Percentiles rank a stretch among this genome's conserved stretches.
Evolutionary conservation across 2,113 vertebrate species (phyloP).

Genomic region (Camelus dromedarius): DNA sequence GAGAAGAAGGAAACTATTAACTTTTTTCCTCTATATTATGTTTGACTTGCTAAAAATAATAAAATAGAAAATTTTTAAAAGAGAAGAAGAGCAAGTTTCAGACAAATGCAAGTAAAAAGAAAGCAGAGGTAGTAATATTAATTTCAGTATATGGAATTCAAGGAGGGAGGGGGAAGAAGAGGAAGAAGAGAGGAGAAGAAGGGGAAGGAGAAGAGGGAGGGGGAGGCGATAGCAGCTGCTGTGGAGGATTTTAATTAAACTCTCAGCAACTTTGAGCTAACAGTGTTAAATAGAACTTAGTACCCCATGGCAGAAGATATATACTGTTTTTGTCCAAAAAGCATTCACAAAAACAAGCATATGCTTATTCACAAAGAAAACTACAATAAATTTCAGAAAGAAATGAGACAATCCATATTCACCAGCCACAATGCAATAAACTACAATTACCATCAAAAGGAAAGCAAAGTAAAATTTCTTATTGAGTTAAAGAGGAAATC

Average conservation of each 20-base stretch:
- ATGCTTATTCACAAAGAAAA: background rate
- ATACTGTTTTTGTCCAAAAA: background rate
- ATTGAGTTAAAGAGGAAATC: background rate
- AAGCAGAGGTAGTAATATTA: background rate
- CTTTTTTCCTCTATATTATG: background rate
- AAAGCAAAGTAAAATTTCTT: background rate
- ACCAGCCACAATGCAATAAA: background rate
- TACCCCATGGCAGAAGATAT: background rate
- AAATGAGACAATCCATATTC: background rate
- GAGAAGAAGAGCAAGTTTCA: background rate
- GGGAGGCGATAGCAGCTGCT: background rate
- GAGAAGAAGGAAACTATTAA: background rate
- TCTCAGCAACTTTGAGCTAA: background rate
- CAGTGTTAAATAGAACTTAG: conserved; percentile 11
- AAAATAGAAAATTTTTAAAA: background rate
- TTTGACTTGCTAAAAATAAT: background rate
- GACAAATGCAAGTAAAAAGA: background rate
- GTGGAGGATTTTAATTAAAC: conserved; percentile 49
- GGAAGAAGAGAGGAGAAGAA: background rate
- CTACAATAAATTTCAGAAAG: background rate
- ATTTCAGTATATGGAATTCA: background rate
- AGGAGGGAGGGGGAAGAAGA: background rate
- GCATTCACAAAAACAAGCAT: background rate
- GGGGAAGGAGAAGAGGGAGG: background rate
- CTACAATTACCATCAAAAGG: conserved; percentile 1